A percentile compares a stretch with the other conserved stretches of the same genome.
These are phyloP conservation scores for Cantharis flavilabris DNA, from an alignment of 2,888 invertebrate species.

Conservation along the genomic window DNA sequence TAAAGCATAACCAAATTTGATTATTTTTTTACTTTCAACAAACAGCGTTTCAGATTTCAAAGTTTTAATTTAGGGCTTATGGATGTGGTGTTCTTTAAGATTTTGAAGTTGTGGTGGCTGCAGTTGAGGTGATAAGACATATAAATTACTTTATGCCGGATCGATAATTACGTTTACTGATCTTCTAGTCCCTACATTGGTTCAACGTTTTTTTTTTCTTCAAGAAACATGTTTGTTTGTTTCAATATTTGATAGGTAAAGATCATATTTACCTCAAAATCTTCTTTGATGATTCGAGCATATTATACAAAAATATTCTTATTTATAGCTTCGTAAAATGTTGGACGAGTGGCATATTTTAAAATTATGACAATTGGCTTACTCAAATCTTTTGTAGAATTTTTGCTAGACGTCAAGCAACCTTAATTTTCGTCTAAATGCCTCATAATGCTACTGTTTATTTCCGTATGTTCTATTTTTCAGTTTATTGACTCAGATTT, in stretches of 20 bases:
- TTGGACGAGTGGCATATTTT: not conserved
- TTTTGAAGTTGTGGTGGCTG: not conserved
- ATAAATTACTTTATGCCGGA: not conserved
- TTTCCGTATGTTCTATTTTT: conserved; percentile 3
- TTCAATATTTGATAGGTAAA: not conserved
- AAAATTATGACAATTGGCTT: not conserved
- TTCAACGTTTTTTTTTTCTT: not conserved
- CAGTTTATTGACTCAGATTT: conserved; percentile 3
- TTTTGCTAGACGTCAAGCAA: not conserved
- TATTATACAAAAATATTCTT: not conserved
- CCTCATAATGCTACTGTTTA: not conserved
- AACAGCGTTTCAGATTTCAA: not conserved
- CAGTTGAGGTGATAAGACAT: not conserved
- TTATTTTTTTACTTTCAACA: not conserved
- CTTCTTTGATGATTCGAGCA: too few species aligned
- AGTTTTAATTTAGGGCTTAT: not conserved
- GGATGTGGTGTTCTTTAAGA: not conserved
- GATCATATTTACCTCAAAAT: too few species aligned
- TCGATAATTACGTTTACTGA: not conserved
- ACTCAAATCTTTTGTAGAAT: not conserved
- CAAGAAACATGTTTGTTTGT: not conserved
- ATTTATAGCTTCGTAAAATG: not conserved
- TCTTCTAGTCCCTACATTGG: not conserved
- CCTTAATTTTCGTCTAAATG: not conserved
- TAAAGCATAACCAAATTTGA: not conserved